Base-by-base conservation (phyloP, 2,888 invertebrate species). In the Aproaerema taeniolella region DNA sequence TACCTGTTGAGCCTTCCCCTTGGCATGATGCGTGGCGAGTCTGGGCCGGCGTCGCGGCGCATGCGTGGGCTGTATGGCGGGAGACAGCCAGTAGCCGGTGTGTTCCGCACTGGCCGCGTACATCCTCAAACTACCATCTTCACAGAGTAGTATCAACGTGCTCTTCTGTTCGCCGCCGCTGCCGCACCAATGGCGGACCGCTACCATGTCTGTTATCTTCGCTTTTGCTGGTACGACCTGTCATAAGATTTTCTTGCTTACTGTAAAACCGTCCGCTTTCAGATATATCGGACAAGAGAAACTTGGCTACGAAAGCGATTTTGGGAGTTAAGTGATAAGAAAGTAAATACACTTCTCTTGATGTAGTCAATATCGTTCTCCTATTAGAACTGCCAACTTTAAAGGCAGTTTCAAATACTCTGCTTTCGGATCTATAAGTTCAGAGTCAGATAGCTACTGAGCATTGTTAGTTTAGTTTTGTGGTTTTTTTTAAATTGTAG, bases 151-250 rank as follows among this genome's bases (percentile, higher is more conserved):
- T 47, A 98, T 95, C 39, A 98, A 87, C 0, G 98, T 98, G 2
- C 97, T 97, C 61, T 96, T 91, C 60, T 92, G 90, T 58, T 97
- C 95, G 16, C 91, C 91, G 7, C 92, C 90, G 61, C 97, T 79
- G 10, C 92, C 91, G 41, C 93, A 92, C 45, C 92, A 91, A 69
- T 98, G 98, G 1, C 98, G 90, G 37, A 98, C 95, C 0, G 97
- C 96, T 1, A 98, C 97, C 91, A 98, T 96, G 71, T 98, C 98
- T 75, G 97, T 97, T 31, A 98, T 97, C 77, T 97, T 97, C 0
- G 97, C 95, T 72, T 98, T 98, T 0, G 95, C 93, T 0, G 95
- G 94, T 10, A 93, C 89, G 20, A 92, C 79, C 87, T 87, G 47
- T 0, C 20, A 26, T 6, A 26, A n/a, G 26, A n/a, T 26, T 26